Percentiles rank a stretch among this genome's conserved stretches.
Evolutionary conservation across 2,797 vertebrate species (phyloP).

Genomic region (Oreochromis mossambicus): DNA sequence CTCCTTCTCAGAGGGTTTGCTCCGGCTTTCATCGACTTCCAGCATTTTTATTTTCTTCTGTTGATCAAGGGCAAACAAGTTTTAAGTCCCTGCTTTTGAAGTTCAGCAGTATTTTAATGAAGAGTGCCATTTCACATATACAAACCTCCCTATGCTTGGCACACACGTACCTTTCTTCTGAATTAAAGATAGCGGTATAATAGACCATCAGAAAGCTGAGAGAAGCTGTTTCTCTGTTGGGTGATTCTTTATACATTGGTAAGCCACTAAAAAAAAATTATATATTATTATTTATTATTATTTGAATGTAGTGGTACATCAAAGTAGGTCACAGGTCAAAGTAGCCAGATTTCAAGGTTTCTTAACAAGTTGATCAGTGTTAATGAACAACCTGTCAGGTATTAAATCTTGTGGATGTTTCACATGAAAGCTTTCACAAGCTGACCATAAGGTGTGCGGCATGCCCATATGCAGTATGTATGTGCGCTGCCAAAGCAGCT

Average conservation of each 20-base stretch:
- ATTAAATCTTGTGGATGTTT: background rate
- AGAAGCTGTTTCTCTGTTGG: background rate
- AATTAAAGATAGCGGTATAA: slow-evolving; percentile 2
- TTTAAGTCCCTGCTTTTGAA: slow-evolving; percentile 40
- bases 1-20: slow-evolving; percentile 1
- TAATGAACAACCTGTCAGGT: background rate
- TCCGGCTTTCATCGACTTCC: slow-evolving; percentile 52
- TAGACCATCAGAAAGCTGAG: background rate
- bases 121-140: background rate
- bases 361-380: background rate
- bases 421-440: slow-evolving; percentile 34
- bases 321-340: background rate
- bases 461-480: slow-evolving; percentile 6
- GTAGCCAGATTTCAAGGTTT: background rate
- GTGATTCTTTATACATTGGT: background rate
- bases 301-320: background rate
- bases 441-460: background rate
- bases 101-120: slow-evolving; percentile 38
- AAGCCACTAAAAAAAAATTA: background rate
- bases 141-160: background rate
- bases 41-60: background rate
- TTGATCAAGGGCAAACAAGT: slow-evolving; percentile 5
- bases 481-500: slow-evolving; percentile 22
- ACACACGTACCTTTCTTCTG: background rate
- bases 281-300: background rate